phyloP scores from a whole-genome alignment of 2,888 invertebrate species.

The Enchytraeus crypticus region DNA sequence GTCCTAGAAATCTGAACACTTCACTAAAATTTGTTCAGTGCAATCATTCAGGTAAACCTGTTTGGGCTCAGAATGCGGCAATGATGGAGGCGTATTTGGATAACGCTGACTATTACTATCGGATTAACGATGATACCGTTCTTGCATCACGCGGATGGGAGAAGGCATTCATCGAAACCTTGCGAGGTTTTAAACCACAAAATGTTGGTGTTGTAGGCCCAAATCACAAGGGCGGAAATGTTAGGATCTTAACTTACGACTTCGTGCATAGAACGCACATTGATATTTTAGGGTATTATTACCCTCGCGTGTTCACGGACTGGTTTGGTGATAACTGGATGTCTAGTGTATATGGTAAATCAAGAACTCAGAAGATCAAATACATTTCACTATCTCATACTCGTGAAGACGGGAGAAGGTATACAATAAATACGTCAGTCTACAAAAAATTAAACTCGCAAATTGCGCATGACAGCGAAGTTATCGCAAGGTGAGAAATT shows the following conservation, averaged over 20 bases:
- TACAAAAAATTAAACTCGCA: too few species aligned
- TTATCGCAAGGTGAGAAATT: too few species aligned
- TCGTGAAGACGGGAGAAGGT: too few species aligned
- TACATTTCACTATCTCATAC: too few species aligned
- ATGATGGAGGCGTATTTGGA: conserved; percentile 27
- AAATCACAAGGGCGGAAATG: conserved; percentile 23
- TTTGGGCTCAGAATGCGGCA: conserved; percentile 29
- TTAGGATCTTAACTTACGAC: conserved; percentile 25
- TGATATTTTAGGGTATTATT: conserved; percentile 23
- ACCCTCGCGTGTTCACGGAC: conserved; percentile 22
- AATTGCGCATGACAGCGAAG: too few species aligned
- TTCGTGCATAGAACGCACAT: conserved; percentile 25
- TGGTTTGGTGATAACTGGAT: conserved; percentile 29
- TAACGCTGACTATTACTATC: conserved; percentile 11
- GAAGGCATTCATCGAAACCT: conserved; percentile 7
- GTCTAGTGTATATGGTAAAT: conserved; percentile 22
- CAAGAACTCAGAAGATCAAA: too few species aligned
- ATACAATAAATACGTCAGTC: too few species aligned
- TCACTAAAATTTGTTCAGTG: conserved; percentile 21
- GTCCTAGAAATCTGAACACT: not conserved
- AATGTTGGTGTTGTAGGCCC: conserved; percentile 27
- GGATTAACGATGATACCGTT: conserved; percentile 23
- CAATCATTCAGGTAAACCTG: conserved; percentile 19
- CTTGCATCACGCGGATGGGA: conserved; percentile 18
- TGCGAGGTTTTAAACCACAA: conserved; percentile 11